Evolutionary conservation across 2,888 invertebrate species (phyloP), one percentile per base, ranked within the genome.

Genomic region (Leptinotarsa haldemani): DNA sequence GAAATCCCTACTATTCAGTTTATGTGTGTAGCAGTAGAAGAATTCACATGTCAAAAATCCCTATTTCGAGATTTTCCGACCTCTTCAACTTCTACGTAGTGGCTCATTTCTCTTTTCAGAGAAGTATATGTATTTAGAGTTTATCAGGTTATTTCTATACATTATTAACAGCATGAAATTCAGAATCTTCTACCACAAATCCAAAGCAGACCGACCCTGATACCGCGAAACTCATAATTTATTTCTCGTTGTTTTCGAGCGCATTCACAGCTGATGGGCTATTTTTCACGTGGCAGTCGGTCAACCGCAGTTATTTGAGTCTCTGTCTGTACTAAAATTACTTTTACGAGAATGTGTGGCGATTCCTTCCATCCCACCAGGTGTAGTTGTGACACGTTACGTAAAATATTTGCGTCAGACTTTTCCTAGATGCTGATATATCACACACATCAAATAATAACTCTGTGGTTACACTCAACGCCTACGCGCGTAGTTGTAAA

Each of bases 391-490:
- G 80, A 82, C 81, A 82, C 78, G 81, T 83, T 82, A 83, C 82
- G 82, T 83, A 82, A 83, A 83, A 82, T 81, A 81, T 81, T 83
- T 83, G 82, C 84, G 83, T 84, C 84, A 83, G 78, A 74, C 77
- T 74, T 77, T 74, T 74, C 56, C 74, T 67, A 74, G 64, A 78
- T 76, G 76, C 77, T 74, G 70, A 72, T 77, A 73, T 76, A 78
- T 76, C 78, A 77, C 74, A 77, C 73, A 75, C 75, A 78, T 80
- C 80, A 79, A 77, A 79, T 77, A 75, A 77, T 74, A 74, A 75
- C 72, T 74, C 67, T 76, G 70, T 66, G 71, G 73, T 73, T 76
- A 75, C 70, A 74, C 69, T 65, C 18, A 25, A 58, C 69, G 48
- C 69, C 69, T 65, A 71, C 58, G 68, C 71, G 9, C 68, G 48